Evolutionary conservation across 2,797 vertebrate genomes (phyloP).

Genomic region (Sibirionetta formosa): DNA sequence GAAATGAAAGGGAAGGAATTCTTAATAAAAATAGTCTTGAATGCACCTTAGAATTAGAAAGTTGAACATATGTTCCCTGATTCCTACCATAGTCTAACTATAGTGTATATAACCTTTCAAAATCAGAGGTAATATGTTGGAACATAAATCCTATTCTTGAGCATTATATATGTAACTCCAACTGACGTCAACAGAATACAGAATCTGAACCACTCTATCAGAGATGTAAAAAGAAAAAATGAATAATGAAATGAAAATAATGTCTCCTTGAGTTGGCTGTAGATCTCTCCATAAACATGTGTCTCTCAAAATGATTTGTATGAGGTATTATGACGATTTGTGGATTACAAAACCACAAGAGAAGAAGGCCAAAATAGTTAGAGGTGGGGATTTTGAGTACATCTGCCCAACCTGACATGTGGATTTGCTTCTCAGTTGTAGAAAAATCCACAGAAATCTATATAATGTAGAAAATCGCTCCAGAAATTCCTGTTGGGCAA

Average conservation of each 20-base stretch:
- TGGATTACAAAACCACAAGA: constrained; percentile 54
- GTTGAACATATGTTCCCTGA: constrained; percentile 4
- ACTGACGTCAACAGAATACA: not conserved
- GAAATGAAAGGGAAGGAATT: not conserved
- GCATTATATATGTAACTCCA: not conserved
- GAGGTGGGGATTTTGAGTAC: not conserved
- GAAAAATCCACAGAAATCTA: constrained; percentile 4
- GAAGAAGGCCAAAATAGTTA: not conserved
- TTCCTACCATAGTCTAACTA: not conserved
- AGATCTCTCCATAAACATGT: not conserved
- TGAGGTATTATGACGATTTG: constrained; percentile 25
- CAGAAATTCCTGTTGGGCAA: not conserved
- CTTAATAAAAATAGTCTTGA: not conserved
- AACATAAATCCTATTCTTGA: not conserved
- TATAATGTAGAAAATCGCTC: not conserved
- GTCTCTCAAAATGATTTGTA: constrained; percentile 43
- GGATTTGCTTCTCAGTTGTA: constrained; percentile 26
- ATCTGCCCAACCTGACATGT: not conserved
- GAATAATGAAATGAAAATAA: constrained; percentile 45
- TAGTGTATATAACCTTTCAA: not conserved
- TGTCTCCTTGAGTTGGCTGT: not conserved
- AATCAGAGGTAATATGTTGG: constrained; percentile 1
- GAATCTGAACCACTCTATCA: not conserved
- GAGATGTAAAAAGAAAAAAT: not conserved
- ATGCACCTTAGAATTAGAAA: not conserved